phyloP scores from a whole-genome alignment of 2,888 invertebrate genomes.

The Eulithis testata region DNA sequence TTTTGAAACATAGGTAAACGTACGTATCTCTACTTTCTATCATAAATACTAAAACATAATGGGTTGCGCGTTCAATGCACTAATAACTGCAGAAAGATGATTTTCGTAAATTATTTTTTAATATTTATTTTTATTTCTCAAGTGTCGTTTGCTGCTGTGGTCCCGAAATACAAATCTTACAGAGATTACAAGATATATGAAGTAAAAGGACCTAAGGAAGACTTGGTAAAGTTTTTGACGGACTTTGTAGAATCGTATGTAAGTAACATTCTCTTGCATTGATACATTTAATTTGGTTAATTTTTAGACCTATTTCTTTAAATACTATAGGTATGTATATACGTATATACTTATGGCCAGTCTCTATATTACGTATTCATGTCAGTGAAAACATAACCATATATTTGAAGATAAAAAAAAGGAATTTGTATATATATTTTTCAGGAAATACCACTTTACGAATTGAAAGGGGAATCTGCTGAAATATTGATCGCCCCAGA shows the following conservation, averaged over 20 bases:
- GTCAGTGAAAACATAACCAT: no score
- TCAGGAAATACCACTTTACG: conserved; percentile 25
- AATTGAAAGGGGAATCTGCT: conserved; percentile 32
- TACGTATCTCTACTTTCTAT: conserved; percentile 4
- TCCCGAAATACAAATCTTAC: conserved; percentile 21
- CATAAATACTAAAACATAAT: conserved; percentile 22
- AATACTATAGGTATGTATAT: not conserved
- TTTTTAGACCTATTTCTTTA: not conserved
- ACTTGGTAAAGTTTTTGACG: conserved; percentile 12
- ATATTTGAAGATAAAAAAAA: no score
- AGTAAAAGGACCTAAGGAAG: conserved; percentile 19
- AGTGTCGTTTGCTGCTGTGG: not conserved
- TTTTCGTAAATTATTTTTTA: conserved; percentile 5
- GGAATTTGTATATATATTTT: not conserved
- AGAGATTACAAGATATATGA: conserved; percentile 26
- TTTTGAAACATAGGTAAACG: not conserved
- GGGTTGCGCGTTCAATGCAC: conserved; percentile 4
- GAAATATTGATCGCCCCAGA: conserved; percentile 61
- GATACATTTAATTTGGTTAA: not conserved
- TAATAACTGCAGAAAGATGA: conserved; percentile 12
- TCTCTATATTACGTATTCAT: no score
- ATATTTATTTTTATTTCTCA: conserved; percentile 22
- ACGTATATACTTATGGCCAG: no score
- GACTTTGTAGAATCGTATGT: conserved; percentile 11
- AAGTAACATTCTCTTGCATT: conserved; percentile 1